Base-by-base conservation (phyloP, 1,140 invertebrate species). In the Agrypnia vestita region DNA sequence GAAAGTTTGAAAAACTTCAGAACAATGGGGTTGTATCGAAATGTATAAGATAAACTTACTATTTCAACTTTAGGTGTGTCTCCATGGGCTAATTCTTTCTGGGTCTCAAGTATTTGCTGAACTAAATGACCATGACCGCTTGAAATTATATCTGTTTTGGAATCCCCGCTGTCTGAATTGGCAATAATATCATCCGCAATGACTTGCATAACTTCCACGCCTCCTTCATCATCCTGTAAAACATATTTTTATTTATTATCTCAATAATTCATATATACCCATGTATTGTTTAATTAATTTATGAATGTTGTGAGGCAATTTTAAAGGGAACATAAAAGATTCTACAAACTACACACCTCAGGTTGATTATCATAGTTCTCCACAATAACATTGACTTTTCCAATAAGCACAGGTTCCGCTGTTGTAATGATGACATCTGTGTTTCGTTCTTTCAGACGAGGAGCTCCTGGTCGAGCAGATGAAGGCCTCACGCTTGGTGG, bases 31-130 rank as follows among this genome's bases (percentile, higher is more conserved):
- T 35, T 35, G 1, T 35, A 35, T 6, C 6, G 6, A 3, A 35
- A 6, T 6, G 25, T 35, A 6, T 35, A 35, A 35, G 1, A 69
- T 69, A 17, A 47, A 86, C 88, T 88, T 86, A 90, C 90, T 83
- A 91, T 91, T 85, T 90, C 88, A 43, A 88, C 87, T 86, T 87
- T 91, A 15, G 89, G 86, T 55, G 86, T 81, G 43, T 86, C 82
- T 56, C 87, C 87, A 55, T 90, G 82, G 80, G 88, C 89, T 35
- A 93, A 85, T 84, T 94, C 93, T 82, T 93, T 93, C 85, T 95
- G 92, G 0, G 95, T 95, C 84, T 96, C 93, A 56, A 96, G 87
- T 85, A 96, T 96, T 87, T 96, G 94, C 80, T 94, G 93, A 0
- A 96, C 95, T 25, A 96, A 86, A 84, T 94, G 93, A 4, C 95